Evolutionary conservation across 2,797 vertebrate genomes (phyloP), one percentile per base, ranked within the genome.

Genomic region (Amblyopsis hoosieri): DNA sequence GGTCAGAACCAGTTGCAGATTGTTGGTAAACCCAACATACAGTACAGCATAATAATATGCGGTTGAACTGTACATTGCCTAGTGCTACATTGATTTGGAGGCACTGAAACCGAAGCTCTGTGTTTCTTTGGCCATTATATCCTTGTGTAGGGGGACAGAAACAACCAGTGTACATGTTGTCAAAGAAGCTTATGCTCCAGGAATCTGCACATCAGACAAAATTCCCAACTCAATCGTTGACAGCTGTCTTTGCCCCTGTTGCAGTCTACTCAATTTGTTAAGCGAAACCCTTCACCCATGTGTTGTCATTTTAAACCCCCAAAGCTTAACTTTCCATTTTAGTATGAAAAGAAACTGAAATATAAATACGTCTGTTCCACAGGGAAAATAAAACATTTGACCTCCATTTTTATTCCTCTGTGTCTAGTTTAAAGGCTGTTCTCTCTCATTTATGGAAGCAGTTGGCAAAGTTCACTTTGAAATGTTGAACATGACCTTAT

Each of bases 361-460:
- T 46, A 42, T 65, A 68, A 60, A 50, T 80, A 85, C 73, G 86
- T 86, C 90, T 75, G 81, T 83, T 57, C 77, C 76, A 80, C 23
- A 74, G 77, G 73, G 68, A 59, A 73, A 63, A 62, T 65, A 75
- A 60, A 74, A 67, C 66, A n/a, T 62, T 63, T 72, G 74, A 73
- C 77, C 66, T 84, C 80, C 76, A 81, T 75, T 76, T 66, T 64
- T 87, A 88, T 79, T 69, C 72, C 66, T 86, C 84, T 68, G 69
- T 64, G 83, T 60, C 81, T 3, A 63, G 67, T 87, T 90, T 86
- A 84, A 89, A 87, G 82, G 80, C 69, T 76, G 59, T 81, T 37
- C 37, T 85, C 75, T 81, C 85, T 87, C 79, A 81, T 84, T 82
- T 78, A 75, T 71, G 57, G 73, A 70, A 56, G 62, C 76, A 29